phyloP scores from a whole-genome alignment of 2,888 invertebrate species.

The Horisme vitalbata region DNA sequence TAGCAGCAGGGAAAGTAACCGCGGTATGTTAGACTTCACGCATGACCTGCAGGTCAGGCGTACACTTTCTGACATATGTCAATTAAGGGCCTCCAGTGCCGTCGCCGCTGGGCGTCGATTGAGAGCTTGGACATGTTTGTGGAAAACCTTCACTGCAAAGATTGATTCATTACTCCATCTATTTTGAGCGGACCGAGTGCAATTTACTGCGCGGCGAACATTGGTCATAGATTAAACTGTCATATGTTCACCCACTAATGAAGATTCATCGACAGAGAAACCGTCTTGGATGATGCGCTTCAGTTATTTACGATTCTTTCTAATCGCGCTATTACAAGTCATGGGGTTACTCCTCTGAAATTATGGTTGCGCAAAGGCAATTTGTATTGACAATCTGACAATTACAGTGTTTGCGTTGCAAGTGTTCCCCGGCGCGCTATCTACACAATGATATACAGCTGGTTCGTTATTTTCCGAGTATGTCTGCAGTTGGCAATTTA shows the following conservation, averaged over 20 bases:
- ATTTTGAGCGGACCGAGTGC: constrained; percentile 43
- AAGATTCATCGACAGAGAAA: constrained; percentile 47
- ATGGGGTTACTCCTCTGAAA: constrained; percentile 32
- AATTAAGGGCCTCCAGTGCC: constrained; percentile 68
- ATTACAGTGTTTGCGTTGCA: constrained; percentile 55
- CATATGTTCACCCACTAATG: constrained; percentile 51
- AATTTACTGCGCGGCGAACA: constrained; percentile 53
- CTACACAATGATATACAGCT: constrained; percentile 57
- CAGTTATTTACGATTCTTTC: constrained; percentile 40
- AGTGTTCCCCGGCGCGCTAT: constrained; percentile 45
- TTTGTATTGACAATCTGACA: constrained; percentile 60
- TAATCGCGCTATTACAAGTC: constrained; percentile 37
- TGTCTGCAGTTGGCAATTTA: constrained; percentile 73
- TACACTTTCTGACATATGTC: constrained; percentile 81
- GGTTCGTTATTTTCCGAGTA: constrained; percentile 72
- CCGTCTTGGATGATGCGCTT: constrained; percentile 33
- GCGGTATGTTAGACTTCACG: constrained; percentile 72
- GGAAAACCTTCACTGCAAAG: constrained; percentile 67
- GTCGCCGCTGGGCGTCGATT: constrained; percentile 69
- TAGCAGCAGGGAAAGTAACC: constrained; percentile 70
- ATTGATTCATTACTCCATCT: constrained; percentile 77
- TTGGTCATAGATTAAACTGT: constrained; percentile 43
- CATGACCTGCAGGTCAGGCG: constrained; percentile 75
- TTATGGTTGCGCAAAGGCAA: constrained; percentile 41
- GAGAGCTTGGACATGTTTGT: constrained; percentile 79